phyloP scores from a whole-genome alignment of 2,113 vertebrate species.

The Nothobranchius kuhntae region DNA sequence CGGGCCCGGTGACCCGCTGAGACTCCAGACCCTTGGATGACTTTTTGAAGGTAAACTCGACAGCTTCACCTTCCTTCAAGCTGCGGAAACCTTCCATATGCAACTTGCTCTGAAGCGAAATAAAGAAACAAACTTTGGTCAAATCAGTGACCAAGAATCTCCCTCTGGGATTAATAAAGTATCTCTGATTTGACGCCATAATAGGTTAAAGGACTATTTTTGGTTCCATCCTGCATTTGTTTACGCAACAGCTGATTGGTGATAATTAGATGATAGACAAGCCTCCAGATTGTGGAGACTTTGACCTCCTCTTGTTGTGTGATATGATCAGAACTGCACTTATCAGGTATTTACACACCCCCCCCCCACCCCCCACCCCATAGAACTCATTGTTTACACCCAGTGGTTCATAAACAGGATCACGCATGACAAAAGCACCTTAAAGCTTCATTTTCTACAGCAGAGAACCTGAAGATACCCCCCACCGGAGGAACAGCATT shows the following conservation, averaged over 20 bases:
- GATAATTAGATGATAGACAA: conserved; percentile 3
- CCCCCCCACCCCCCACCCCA: conserved; percentile 14
- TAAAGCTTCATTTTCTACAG: conserved; percentile 50
- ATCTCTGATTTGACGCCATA: background rate
- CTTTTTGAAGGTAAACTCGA: conserved; percentile 97
- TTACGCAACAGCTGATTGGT: background rate
- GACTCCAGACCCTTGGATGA: conserved; percentile 95
- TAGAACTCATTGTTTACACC: conserved; percentile 23
- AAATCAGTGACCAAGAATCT: too few species aligned
- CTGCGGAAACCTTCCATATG: conserved; percentile 99
- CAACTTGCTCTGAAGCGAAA: conserved; percentile 89
- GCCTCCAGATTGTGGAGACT: conserved; percentile 13
- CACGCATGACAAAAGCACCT: conserved; percentile 16
- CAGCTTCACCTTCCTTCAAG: conserved; percentile 93
- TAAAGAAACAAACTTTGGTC: background rate
- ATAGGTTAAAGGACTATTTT: background rate
- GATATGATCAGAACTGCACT: conserved; percentile 38
- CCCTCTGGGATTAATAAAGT: background rate
- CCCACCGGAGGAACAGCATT: conserved; percentile 68
- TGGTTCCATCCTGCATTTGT: background rate
- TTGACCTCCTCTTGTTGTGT: conserved; percentile 20
- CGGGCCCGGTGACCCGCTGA: conserved; percentile 89
- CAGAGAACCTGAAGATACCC: conserved; percentile 71
- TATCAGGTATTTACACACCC: conserved; percentile 48
- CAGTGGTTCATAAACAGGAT: background rate